A percentile compares a stretch with the other conserved stretches of the same genome.
These are phyloP conservation scores for Meriones psammophilus DNA, from an alignment of 2,797 vertebrate genomes.

Conservation along the genomic window DNA sequence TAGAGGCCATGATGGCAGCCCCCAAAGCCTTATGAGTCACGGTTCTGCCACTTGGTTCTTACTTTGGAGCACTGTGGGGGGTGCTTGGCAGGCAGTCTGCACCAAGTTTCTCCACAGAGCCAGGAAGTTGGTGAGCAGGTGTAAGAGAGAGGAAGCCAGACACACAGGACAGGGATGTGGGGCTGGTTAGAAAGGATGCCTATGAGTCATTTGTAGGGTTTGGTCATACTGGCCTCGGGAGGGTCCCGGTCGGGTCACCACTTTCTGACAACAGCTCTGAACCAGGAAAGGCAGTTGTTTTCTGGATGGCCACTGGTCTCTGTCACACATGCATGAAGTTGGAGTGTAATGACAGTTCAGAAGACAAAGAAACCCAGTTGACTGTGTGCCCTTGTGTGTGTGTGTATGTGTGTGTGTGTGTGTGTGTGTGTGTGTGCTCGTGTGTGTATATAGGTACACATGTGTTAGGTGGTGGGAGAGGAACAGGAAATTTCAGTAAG, in stretches of 20 bases:
- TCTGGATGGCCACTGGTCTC: neutral
- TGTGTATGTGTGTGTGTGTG: neutral
- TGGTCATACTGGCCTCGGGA: neutral
- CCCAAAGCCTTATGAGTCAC: neutral
- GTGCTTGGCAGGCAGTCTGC: neutral
- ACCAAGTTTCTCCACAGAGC: accelerated
- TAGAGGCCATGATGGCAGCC: neutral
- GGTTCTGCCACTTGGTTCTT: neutral
- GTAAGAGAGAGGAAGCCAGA: neutral
- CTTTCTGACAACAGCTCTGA: neutral
- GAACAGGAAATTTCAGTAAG: neutral
- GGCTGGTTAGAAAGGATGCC: neutral
- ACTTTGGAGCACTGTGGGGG: neutral
- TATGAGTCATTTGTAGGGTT: neutral
- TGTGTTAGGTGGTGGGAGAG: neutral
- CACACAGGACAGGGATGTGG: neutral
- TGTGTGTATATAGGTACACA: neutral
- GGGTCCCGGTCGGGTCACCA: neutral
- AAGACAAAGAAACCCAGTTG: neutral
- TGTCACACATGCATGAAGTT: neutral
- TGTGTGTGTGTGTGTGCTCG: neutral
- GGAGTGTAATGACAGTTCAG: neutral
- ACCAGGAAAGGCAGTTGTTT: neutral
- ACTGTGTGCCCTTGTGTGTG: too few species aligned
- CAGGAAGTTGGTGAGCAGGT: neutral